phyloP scores from a whole-genome alignment of 2,113 vertebrate species.

The Zosterops pallidus region DNA sequence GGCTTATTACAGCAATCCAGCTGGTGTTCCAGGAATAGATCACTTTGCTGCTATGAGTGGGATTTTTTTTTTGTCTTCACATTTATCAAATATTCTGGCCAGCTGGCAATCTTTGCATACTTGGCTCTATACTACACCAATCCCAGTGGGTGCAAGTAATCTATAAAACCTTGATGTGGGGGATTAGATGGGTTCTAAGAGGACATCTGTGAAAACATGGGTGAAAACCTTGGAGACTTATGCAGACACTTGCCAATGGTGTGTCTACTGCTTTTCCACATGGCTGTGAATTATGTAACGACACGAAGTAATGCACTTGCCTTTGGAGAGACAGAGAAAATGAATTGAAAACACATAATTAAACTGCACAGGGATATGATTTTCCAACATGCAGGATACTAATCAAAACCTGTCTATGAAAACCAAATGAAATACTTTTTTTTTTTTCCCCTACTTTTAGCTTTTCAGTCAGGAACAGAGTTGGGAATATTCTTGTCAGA shows the following conservation, averaged over 20 bases:
- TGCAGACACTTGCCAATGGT: neutral
- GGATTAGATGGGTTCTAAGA: neutral
- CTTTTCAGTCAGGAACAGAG: neutral
- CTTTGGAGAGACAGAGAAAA: neutral
- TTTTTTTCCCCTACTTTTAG: neutral
- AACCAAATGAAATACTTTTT: neutral
- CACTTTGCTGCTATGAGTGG: constrained; percentile 7
- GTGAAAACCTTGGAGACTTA: constrained; percentile 5
- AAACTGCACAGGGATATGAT: neutral
- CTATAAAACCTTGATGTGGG: constrained; percentile 47
- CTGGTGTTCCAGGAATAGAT: constrained; percentile 59
- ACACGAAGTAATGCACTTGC: neutral
- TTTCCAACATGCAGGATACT: neutral
- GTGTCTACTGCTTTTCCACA: constrained; percentile 16
- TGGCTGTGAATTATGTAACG: constrained; percentile 10
- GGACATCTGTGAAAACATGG: constrained; percentile 51
- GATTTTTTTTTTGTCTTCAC: constrained; percentile 38
- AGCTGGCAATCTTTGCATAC: constrained; percentile 24
- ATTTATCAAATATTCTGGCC: constrained; percentile 44
- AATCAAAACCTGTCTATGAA: neutral
- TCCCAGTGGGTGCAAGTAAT: constrained; percentile 35
- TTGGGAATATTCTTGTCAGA: neutral
- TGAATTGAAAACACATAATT: neutral
- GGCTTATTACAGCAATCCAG: constrained; percentile 44
- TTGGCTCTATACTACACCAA: neutral